Conservation (phyloP, 2,888 invertebrate genomes). For the Acanthosoma haemorrhoidale region DNA sequence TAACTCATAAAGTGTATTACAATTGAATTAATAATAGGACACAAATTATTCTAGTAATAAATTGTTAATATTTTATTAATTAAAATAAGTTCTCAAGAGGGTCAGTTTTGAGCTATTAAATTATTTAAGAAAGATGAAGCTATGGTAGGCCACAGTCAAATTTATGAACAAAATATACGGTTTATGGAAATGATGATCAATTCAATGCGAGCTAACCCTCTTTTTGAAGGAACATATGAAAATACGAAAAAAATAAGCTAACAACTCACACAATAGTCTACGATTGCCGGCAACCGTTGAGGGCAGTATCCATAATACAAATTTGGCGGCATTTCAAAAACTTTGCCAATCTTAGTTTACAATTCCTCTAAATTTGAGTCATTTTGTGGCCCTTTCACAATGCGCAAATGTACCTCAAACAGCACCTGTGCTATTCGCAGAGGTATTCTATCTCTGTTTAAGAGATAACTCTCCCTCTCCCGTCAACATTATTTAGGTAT, state of each 20-base stretch:
- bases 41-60: constrained; percentile 15
- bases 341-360: neutral
- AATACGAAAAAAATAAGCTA: constrained; percentile 17
- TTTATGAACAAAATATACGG: too few species aligned
- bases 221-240: constrained; percentile 13
- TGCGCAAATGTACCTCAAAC: neutral
- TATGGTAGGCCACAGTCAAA: neutral
- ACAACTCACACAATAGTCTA: constrained; percentile 12
- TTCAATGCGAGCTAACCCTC: neutral
- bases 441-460: neutral
- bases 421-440: neutral
- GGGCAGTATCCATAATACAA: constrained; percentile 15
- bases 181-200: neutral
- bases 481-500: neutral
- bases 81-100: constrained; percentile 7
- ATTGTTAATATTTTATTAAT: constrained; percentile 24
- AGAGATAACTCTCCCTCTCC: neutral
- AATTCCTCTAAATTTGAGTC: neutral
- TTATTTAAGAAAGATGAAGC: neutral
- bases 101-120: neutral
- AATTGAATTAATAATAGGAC: constrained; percentile 6
- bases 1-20: neutral
- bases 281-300: constrained; percentile 15
- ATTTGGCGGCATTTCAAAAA: neutral
- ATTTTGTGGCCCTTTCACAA: neutral